Base-by-base conservation (phyloP, 2,797 vertebrate species). In the Schizopygopsis pylzovi region DNA sequence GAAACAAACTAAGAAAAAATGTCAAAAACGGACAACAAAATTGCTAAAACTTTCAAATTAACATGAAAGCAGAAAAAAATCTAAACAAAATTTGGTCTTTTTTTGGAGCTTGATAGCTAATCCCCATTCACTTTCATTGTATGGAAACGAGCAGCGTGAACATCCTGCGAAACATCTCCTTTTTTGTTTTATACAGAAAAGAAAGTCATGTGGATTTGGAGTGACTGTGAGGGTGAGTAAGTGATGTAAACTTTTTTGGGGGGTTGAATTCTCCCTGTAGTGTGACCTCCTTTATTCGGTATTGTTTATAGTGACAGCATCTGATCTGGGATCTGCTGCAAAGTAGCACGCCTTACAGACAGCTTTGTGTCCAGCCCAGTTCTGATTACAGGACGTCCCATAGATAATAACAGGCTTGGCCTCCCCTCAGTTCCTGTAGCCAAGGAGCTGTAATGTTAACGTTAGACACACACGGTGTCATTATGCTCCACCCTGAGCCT, bases 341-440 rank as follows among this genome's bases (percentile, higher is more conserved):
- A 82, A 59, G 49, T 22, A 71, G 13, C 37, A 45, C 1, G 9
- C 39, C 81, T 54, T 33, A 37, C 81, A 83, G 71, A 75, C 81
- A 75, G 41, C 39, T 83, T 28, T 2, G 61, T 84, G 73, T 67
- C 85, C 91, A 89, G 89, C 92, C 91, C 91, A 84, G 76, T 78
- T 88, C 83, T 95, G 94, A 96, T 96, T 96, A 95, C 93, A 95
- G 94, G 94, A 94, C 93, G 93, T 89, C 88, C 88, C 68, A 15
- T 87, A 88, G 90, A 87, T 96, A 95, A 95, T 95, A 92, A 95
- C 93, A 95, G 94, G 94, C 93, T 93, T 90, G 89, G 91, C 91
- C 92, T 94, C 88, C 91, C 91, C 92, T 92, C 92, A 91, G 91
- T 93, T 94, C 94, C 94, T 94, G 93, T 91, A 90, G 88, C 91